phyloP scores from a whole-genome alignment of 2,797 vertebrate genomes.

The Coreius guichenoti region DNA sequence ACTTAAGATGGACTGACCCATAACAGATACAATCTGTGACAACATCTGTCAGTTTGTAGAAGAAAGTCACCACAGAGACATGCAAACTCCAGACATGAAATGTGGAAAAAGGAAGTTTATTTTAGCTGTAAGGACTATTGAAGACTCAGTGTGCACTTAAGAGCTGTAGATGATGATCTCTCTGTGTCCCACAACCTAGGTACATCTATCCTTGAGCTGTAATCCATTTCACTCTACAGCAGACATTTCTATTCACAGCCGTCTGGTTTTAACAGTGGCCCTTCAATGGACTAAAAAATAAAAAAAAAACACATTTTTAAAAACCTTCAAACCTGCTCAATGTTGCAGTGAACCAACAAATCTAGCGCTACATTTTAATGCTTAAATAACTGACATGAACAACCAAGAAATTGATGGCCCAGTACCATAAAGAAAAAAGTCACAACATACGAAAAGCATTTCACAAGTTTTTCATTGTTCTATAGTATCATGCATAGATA shows the following conservation, averaged over 20 bases:
- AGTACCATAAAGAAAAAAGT: slow-evolving; percentile 4
- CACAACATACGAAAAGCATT: not conserved
- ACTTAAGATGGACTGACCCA: not conserved
- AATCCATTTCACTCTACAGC: not conserved
- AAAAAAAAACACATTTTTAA: not conserved
- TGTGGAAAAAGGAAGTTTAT: slow-evolving; percentile 57
- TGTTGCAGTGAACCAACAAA: not conserved
- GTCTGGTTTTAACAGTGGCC: slow-evolving; percentile 22
- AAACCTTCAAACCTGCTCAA: slow-evolving; percentile 3
- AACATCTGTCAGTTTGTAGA: not conserved
- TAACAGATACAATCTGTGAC: not conserved
- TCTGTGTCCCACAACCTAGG: slow-evolving; percentile 16
- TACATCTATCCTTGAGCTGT: slow-evolving; percentile 4
- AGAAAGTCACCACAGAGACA: not conserved
- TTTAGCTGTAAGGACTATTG: slow-evolving; percentile 53
- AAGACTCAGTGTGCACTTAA: slow-evolving; percentile 55
- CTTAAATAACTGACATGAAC: slow-evolving; percentile 25
- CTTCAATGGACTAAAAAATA: not conserved
- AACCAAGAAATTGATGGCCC: not conserved
- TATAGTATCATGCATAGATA: slow-evolving; percentile 40
- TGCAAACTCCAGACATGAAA: not conserved
- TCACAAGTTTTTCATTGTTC: slow-evolving; percentile 1
- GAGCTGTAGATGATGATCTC: slow-evolving; percentile 40
- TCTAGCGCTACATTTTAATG: not conserved
- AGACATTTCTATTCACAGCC: slow-evolving; percentile 20